These are phyloP conservation scores for Idaea straminata DNA, from an alignment of 2,888 invertebrate genomes.

Conservation along the genomic window DNA sequence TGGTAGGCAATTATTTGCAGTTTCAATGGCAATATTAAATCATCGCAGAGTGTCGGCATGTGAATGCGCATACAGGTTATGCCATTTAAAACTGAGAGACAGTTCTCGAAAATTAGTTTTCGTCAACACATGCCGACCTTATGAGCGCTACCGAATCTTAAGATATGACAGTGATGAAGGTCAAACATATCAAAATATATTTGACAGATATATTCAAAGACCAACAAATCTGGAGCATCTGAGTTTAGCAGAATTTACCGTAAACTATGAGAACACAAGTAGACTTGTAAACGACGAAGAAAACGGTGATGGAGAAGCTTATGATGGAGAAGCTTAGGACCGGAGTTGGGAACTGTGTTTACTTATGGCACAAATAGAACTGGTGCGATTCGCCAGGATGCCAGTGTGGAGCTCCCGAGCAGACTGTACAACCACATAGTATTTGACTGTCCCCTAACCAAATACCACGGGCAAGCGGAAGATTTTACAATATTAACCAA, in stretches of 20 bases:
- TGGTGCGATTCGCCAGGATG: too few species aligned
- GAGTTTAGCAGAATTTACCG: conserved; percentile 29
- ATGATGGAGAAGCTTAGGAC: too few species aligned
- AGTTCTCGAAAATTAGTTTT: conserved; percentile 10
- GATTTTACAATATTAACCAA: too few species aligned
- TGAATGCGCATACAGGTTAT: conserved; percentile 35
- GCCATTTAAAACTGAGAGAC: background rate
- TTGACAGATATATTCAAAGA: conserved; percentile 30
- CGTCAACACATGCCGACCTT: conserved; percentile 23
- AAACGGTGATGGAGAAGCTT: conserved; percentile 19
- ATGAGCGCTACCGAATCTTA: conserved; percentile 34
- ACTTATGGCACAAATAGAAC: too few species aligned
- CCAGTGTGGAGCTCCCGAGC: too few species aligned
- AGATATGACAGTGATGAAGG: conserved; percentile 25
- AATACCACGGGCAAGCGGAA: too few species aligned
- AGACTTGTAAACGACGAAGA: conserved; percentile 16
- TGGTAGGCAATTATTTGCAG: conserved; percentile 28
- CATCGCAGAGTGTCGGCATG: conserved; percentile 37
- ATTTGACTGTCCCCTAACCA: too few species aligned
- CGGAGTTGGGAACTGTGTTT: too few species aligned
- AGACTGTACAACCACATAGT: too few species aligned
- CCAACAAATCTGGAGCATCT: conserved; percentile 22
- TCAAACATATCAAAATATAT: conserved; percentile 23
- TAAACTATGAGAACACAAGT: conserved; percentile 26
- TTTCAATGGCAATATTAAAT: conserved; percentile 37